Evolutionary conservation across 2,888 invertebrate genomes (phyloP), one percentile per base, ranked within the genome.

Genomic region (Aphodius sticticus): DNA sequence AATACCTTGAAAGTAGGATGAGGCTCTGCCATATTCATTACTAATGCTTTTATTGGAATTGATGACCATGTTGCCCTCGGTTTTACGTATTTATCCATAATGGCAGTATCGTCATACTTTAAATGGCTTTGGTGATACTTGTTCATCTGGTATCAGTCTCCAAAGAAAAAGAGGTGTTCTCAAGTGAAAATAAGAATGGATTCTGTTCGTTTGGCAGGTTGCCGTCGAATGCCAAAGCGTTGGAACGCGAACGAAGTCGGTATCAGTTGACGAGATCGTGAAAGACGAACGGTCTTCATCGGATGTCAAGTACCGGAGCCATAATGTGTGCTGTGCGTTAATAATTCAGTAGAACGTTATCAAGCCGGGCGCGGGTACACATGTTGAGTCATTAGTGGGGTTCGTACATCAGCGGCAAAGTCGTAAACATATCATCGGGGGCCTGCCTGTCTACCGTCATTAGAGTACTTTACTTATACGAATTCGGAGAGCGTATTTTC

Each of bases 301-400:
- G 75, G 78, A 80, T 78, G 81, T 80, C 82, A 81, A 82, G 82
- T 81, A 82, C 83, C 81, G 82, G 82, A 83, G 83, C 83, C 83
- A 84, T 86, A 85, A 86, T 85, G 84, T 86, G 84, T 85, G 84
- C 82, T 82, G 81, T 84, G 82, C 86, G 86, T 87, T 86, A 86
- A 87, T 87, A 87, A 86, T 86, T 87, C 86, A 87, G 85, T 85
- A 84, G 85, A 84, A 84, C 83, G 86, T 84, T 86, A 86, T 86
- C 87, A 86, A 83, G 83, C 84, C 84, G 85, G 85, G 71, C 78
- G 83, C 84, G 79, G 84, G 86, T 86, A 88, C 87, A 88, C 85
- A 87, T 87, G 87, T 88, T 85, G 87, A 86, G 86, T 87, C 87
- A 88, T 88, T 88, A 88, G 87, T 86, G 84, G 85, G 86, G 85